Base-by-base conservation (phyloP, 2,888 invertebrate genomes). In the Diabrotica balteata region DNA sequence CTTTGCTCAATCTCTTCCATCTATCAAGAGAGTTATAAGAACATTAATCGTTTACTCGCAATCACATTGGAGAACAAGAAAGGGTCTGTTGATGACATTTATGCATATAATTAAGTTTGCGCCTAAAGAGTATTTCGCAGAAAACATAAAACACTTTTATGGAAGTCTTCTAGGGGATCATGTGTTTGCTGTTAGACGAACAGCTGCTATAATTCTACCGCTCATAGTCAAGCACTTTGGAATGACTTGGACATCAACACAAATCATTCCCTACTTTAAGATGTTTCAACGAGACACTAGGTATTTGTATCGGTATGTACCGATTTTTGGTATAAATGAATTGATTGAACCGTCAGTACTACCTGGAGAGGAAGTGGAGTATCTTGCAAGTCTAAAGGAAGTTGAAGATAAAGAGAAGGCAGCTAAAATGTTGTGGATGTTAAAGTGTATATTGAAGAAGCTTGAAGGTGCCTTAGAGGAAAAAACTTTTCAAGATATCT, bases 251-350 rank as follows among this genome's bases (percentile, higher is more conserved):
- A 76, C 79, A 0, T 72, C 70, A 7, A 70, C 75, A 45, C 76
- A 81, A 17, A 72, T 83, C 7, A 73, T 82, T 32, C 80, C 81
- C 5, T 78, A 75, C 59, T 76, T 81, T 49, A 71, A 78, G 10
- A 75, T 76, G 58, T 80, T 80, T 50, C 68, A 76, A 0, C 78
- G 76, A 60, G 80, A 83, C 68, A 72, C 69, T 10, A 75, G 79
- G 64, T 83, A 83, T 70, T 73, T 82, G 11, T 80, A 79, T 55
- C 75, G 83, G 66, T 79, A 78, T 59, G 77, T 81, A 6, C 75
- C 80, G 7, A 69, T 84, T 22, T 83, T 81, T 67, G 79, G 80
- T 32, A 80, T 83, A 7, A 79, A 80, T 62, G 83, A 84, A 75
- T 66, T 84, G 22, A 76, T 84, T 8, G 63, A 68, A 5, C 82